Evolutionary conservation across 2,797 vertebrate genomes (phyloP), one percentile per base, ranked within the genome.

Genomic region (Ambastaia sidthimunki): DNA sequence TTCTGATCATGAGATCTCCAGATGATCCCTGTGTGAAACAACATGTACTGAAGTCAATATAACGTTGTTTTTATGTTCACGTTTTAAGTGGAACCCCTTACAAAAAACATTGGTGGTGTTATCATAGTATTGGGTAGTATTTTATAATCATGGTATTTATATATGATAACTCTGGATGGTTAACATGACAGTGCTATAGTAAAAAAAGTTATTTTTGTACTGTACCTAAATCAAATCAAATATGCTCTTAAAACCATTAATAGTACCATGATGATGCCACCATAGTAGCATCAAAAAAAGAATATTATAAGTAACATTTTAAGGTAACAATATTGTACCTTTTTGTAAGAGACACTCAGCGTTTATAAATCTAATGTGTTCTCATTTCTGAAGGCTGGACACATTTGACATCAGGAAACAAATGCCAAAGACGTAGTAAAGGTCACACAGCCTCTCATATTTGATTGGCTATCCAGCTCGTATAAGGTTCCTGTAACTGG

Each of bases 1-100:
- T 96, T 85, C 94, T 94, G 89, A 96, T 92, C 96, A 97, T 97
- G 89, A 98, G 89, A 90, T 97, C 96, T 78, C 96, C 96, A 69
- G 91, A 87, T 84, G 95, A 95, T 86, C 93, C 95, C 96, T 97
- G 71, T 63, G 72, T 86, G 91, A 62, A 86, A 18, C 37, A 16
- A 16, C 31, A 66, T 19, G 23, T 7, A 59, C 21, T 21, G 63
- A 54, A 34, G 74, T 54, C 25, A 57, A 75, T 75, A 50, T 9
- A 76, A 31, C 60, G 50, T 65, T n/a, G n/a, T n/a, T n/a, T n/a
- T n/a, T n/a, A n/a, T n/a, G n/a, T 50, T 25, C n/a, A 44, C 16
- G 28, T 50, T 21, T 50, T 4, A 52, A 52, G 47, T n/a, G 16
- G 16, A 65, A 65, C 16, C 7, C 19, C 19, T 34, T 52, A 10